Base-by-base conservation (phyloP, 1,140 invertebrate species). In the Penaeus japonicus region DNA sequence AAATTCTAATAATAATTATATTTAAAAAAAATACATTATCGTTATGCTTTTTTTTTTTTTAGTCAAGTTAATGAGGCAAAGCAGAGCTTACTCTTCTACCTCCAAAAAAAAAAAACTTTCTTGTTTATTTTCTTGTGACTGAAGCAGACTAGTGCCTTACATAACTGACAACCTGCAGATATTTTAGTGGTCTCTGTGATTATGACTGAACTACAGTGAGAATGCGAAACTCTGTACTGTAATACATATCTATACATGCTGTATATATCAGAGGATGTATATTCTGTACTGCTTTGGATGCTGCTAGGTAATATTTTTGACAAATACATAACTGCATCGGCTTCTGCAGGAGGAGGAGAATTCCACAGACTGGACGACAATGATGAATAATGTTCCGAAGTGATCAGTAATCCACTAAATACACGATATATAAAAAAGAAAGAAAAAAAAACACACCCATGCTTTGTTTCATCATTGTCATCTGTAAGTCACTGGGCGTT, bases 221-320 rank as follows among this genome's bases (percentile, higher is more conserved):
- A 84, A 2, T 84, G 39, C 15, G 39, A 53, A 53, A 80, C 78
- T 80, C 78, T 80, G 35, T 80, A 53, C 39, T 47, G 53, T 18
- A 30, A 30, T 70, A 30, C 59, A 84, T 30, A 84, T 84, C 55
- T 75, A 54, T 54, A 35, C 22, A 65, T 27, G 20, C 27, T 53
- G 24, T 47, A 75, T 73, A 73, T 53, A 73, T 77, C 30, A 78
- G 24, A 75, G 32, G 53, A 85, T 85, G 53, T 53, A 85, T 85
- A 85, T 78, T 85, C 84, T 85, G 84, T 77, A 85, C 70, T 85
- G 84, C 73, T 85, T 85, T 85, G 53, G 70, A 84, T 84, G 82
- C 57, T 24, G 32, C 39, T 78, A 78, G 73, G 30, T 77, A 85
- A 70, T 85, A 85, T 78, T 78, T 77, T 77, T 77, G 62, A 77